Percentiles rank a stretch among this genome's conserved stretches.
phyloP scores from a whole-genome alignment of 2,888 invertebrate species.

The Hemicrepidius hirtus region DNA sequence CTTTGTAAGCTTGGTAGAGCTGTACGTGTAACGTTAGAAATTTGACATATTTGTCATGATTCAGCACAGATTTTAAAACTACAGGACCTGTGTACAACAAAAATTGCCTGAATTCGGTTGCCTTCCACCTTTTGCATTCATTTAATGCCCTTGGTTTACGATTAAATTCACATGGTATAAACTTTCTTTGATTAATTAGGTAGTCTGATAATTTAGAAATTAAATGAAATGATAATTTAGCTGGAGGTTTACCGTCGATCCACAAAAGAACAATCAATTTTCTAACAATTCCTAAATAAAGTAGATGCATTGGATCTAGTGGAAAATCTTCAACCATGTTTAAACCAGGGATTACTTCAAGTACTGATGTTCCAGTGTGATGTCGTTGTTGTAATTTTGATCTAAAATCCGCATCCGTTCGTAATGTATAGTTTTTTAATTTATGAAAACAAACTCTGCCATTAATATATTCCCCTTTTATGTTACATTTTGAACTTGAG shows the following conservation, averaged over 20 bases:
- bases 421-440: slow-evolving; percentile 11
- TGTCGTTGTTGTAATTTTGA: slow-evolving; percentile 39
- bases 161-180: slow-evolving; percentile 47
- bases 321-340: slow-evolving; percentile 31
- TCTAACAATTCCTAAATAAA: slow-evolving; percentile 39
- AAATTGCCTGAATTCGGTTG: slow-evolving; percentile 50
- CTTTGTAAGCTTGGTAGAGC: too few species aligned
- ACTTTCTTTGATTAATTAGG: slow-evolving; percentile 13
- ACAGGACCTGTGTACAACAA: too few species aligned
- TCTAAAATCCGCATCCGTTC: slow-evolving; percentile 36
- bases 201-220: slow-evolving; percentile 5
- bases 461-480: slow-evolving; percentile 18
- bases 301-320: slow-evolving; percentile 41
- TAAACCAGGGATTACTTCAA: slow-evolving; percentile 20
- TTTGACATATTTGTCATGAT: slow-evolving; percentile 38
- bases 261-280: slow-evolving; percentile 42
- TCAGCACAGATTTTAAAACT: slow-evolving; percentile 36
- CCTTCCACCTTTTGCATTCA: slow-evolving; percentile 54
- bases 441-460: slow-evolving; percentile 32
- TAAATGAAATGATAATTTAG: slow-evolving; percentile 3
- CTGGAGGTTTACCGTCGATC: slow-evolving; percentile 12
- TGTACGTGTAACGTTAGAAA: too few species aligned
- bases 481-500: not conserved
- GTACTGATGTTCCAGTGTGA: slow-evolving; percentile 27
- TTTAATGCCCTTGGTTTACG: slow-evolving; percentile 45